Base-by-base conservation (phyloP, 2,113 vertebrate species). In the Coturnix japonica region DNA sequence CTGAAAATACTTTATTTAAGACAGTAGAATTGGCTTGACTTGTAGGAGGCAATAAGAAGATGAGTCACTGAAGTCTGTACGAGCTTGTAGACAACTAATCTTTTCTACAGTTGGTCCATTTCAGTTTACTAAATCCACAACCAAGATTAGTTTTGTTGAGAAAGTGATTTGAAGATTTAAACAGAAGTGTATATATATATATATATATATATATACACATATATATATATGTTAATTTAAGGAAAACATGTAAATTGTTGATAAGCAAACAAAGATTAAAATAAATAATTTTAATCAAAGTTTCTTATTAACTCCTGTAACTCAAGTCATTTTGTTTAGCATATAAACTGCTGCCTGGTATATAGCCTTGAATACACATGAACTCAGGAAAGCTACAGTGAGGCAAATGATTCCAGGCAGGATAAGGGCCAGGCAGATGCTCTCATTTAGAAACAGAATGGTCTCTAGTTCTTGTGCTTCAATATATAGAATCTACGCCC, bases 1-100 rank as follows among this genome's bases (percentile, higher is more conserved):
- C 72, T 77, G n/a, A 69, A 93, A 91, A 87, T 35, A 64, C 22
- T 13, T n/a, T 78, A 54, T 70, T 95, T 77, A 79, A 84, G 66
- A 89, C 77, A 84, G 13, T 31, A 37, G 57, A 91, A 84, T 11
- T 49, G 30, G 46, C n/a, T 35, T 66, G 65, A 63, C 33, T 78
- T 2, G 3, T 2, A 47, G 61, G 75, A 88, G 57, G 60, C 2
- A 3, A 37, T 44, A 64, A 70, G 19, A 59, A 56, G 44, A 64
- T 31, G 89, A 84, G 72, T 81, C 49, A 41, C 0, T 75, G 35
- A 79, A 63, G 57, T 51, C 51, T 33, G 23, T 25, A 63, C 6
- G 59, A 92, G 57, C n/a, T 80, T 87, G 63, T 30, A 41, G 87
- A 14, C 85, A 65, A 6, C 2, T 1, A 69, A 33, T 65, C 18